A percentile compares a stretch with the other conserved stretches of the same genome.
Evolutionary conservation across 2,113 vertebrate species (phyloP).

Genomic region (Pollimyrus isidori): DNA sequence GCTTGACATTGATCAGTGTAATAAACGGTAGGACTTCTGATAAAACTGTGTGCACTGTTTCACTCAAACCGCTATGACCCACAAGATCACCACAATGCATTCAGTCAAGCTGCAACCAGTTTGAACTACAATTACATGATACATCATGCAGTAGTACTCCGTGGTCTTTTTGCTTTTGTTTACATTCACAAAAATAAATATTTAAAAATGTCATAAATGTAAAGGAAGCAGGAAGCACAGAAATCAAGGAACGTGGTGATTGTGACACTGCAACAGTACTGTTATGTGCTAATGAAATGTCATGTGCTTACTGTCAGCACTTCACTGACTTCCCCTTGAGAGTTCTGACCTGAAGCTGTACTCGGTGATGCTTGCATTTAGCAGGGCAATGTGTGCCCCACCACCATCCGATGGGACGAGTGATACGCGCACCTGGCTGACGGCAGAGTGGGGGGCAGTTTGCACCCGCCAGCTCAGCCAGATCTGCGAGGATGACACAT

Average conservation of each 20-base stretch:
- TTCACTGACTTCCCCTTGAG: neutral
- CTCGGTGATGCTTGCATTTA: slow-evolving; percentile 70
- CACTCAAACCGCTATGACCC: neutral
- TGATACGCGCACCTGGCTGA: slow-evolving; percentile 75
- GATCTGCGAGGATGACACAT: slow-evolving; percentile 74
- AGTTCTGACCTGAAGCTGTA: slow-evolving; percentile 77
- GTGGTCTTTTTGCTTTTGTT: neutral
- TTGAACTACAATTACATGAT: neutral
- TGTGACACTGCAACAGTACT: neutral
- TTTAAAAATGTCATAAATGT: neutral
- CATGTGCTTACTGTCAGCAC: neutral
- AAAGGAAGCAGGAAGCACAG: neutral
- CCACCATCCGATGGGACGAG: slow-evolving; percentile 61
- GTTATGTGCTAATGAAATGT: neutral
- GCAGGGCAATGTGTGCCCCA: slow-evolving; percentile 56
- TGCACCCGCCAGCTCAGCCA: slow-evolving; percentile 80
- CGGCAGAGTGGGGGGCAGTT: slow-evolving; percentile 62
- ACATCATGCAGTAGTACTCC: neutral
- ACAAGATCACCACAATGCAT: neutral
- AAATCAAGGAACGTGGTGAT: neutral
- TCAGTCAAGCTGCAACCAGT: neutral
- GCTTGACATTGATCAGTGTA: neutral
- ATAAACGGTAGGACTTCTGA: neutral
- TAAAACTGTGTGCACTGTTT: neutral
- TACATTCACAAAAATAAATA: neutral